Conservation (phyloP, 2,888 invertebrate genomes). For the Agriopis marginaria region DNA sequence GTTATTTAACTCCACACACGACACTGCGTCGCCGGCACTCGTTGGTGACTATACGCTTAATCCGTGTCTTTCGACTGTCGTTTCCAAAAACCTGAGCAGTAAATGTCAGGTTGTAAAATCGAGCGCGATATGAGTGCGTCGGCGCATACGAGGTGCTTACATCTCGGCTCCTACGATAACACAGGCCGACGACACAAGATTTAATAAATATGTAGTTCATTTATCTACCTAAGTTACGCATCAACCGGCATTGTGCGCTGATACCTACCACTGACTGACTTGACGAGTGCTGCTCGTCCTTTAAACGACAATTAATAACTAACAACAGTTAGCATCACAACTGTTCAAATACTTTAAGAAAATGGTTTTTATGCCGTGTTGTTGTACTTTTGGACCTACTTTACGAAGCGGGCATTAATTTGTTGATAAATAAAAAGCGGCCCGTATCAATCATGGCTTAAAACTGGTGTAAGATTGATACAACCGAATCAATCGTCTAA, state of each 20-base stretch:
- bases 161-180: slow-evolving; percentile 79
- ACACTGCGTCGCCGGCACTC: slow-evolving; percentile 63
- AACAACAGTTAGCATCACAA: slow-evolving; percentile 32
- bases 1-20: slow-evolving; percentile 63
- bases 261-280: slow-evolving; percentile 44
- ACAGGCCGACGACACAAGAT: slow-evolving; percentile 74
- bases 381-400: slow-evolving; percentile 6
- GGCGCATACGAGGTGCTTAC: slow-evolving; percentile 71
- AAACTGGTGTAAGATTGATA: slow-evolving; percentile 32
- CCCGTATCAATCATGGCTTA: slow-evolving; percentile 30
- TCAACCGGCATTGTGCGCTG: slow-evolving; percentile 59
- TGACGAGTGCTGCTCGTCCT: slow-evolving; percentile 44
- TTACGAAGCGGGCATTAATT: slow-evolving; percentile 7
- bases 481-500: slow-evolving; percentile 31
- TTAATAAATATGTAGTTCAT: slow-evolving; percentile 77
- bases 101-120: slow-evolving; percentile 77
- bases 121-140: slow-evolving; percentile 73
- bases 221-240: slow-evolving; percentile 75
- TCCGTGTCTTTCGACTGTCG: slow-evolving; percentile 70
- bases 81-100: slow-evolving; percentile 80
- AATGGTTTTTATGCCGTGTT: slow-evolving; percentile 13
- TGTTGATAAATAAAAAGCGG: slow-evolving; percentile 28
- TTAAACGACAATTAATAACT: slow-evolving; percentile 48
- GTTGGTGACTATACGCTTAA: slow-evolving; percentile 69
- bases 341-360: slow-evolving; percentile 35